Conservation (phyloP, 2,113 vertebrate genomes). For the Proterorhinus semilunaris region DNA sequence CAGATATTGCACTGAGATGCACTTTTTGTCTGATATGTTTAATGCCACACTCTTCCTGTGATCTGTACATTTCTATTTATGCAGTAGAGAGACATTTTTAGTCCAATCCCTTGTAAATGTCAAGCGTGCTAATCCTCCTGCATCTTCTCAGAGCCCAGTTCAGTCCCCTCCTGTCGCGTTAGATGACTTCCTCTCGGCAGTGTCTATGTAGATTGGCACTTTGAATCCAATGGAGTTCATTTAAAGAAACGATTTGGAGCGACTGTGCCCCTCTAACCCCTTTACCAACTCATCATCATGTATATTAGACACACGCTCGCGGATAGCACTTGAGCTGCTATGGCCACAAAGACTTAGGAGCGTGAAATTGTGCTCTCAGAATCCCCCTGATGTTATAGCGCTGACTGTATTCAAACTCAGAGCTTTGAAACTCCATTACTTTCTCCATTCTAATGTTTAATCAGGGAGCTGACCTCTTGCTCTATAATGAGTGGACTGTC, state of each 20-base stretch:
- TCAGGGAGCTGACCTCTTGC: conserved; percentile 35
- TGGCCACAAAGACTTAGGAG: conserved; percentile 46
- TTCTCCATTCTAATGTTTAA: conserved; percentile 45
- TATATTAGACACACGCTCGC: conserved; percentile 65
- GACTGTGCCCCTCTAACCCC: conserved; percentile 48
- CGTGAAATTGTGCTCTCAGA: conserved; percentile 68
- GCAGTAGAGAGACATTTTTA: conserved; percentile 15
- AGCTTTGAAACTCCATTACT: conserved; percentile 43
- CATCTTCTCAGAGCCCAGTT: conserved; percentile 10
- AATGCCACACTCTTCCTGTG: too few relatives aligned
- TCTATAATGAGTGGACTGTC: conserved; percentile 10
- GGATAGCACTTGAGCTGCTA: conserved; percentile 58
- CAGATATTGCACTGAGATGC: too few relatives aligned
- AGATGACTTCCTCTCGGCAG: conserved; percentile 49
- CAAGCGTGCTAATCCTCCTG: conserved; percentile 42
- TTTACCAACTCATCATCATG: conserved; percentile 65
- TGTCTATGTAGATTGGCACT: conserved; percentile 45
- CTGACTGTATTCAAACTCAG: conserved; percentile 41
- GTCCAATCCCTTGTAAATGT: conserved; percentile 2
- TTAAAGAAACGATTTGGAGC: conserved; percentile 56
- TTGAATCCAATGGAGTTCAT: conserved; percentile 58
- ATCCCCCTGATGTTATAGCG: conserved; percentile 46
- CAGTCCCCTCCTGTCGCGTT: conserved; percentile 37
- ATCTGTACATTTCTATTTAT: neutral
- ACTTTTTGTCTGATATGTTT: neutral